Conservation (phyloP, 2,888 invertebrate genomes). For the Hyalella azteca region DNA sequence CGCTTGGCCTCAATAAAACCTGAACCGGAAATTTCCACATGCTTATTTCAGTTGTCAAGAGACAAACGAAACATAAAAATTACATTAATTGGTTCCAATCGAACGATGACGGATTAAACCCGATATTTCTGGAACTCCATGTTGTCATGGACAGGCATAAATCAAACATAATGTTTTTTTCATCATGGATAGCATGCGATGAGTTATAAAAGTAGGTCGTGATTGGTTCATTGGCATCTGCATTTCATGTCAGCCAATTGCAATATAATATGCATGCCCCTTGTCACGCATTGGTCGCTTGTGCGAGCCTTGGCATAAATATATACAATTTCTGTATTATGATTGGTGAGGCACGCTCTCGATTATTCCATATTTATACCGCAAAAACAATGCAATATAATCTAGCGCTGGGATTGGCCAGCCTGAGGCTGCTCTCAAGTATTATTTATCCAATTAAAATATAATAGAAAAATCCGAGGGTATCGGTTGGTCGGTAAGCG, state of each 20-base stretch:
- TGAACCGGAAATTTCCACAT: too few species aligned
- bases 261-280: constrained; percentile 36
- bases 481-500: constrained; percentile 14
- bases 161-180: too few species aligned
- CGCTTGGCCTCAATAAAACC: too few species aligned
- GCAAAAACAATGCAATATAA: constrained; percentile 30
- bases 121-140: too few species aligned
- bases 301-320: neutral
- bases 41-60: too few species aligned
- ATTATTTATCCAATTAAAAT: constrained; percentile 41
- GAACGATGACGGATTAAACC: too few species aligned
- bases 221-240: neutral
- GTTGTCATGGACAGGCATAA: too few species aligned
- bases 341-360: neutral
- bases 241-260: neutral
- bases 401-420: constrained; percentile 5
- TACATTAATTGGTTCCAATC: too few species aligned
- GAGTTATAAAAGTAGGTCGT: neutral
- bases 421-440: constrained; percentile 22
- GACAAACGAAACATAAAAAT: too few species aligned
- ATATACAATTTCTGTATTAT: neutral
- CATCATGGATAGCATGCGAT: too few species aligned
- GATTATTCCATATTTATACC: constrained; percentile 31
- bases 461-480: constrained; percentile 31
- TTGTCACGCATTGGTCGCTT: neutral